These are phyloP conservation scores for Steromphala cineraria DNA, from an alignment of 2,888 invertebrate species.

Conservation along the genomic window DNA sequence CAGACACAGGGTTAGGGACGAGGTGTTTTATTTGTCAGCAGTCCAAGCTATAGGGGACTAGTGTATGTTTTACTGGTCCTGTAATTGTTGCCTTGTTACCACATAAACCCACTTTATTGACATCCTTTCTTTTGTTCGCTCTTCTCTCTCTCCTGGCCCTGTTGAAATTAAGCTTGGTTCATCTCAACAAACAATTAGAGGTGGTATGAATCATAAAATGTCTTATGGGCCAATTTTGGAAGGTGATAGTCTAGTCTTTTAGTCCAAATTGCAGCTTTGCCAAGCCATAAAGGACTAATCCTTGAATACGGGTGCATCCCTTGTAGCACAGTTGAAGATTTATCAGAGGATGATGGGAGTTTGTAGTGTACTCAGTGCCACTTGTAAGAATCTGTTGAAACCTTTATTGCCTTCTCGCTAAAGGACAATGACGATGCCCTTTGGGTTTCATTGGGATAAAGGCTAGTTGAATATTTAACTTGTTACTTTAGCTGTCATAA, in stretches of 20 bases:
- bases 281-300: slow-evolving; percentile 10
- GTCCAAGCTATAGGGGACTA: not conserved
- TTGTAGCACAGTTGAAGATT: not conserved
- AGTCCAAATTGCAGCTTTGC: slow-evolving; percentile 4
- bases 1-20: not conserved
- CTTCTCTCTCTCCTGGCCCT: not conserved
- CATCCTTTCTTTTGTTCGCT: slow-evolving; percentile 9
- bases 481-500: too few species aligned
- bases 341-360: not conserved
- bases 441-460: too few species aligned
- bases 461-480: too few species aligned
- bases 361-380: too few species aligned
- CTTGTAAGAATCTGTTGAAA: too few species aligned
- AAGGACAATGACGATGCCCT: too few species aligned
- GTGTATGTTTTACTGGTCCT: not conserved
- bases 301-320: not conserved
- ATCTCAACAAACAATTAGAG: not conserved
- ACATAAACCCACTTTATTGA: slow-evolving; percentile 9
- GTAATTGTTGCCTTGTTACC: not conserved
- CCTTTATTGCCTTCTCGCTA: too few species aligned
- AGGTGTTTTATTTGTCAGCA: slow-evolving; percentile 11
- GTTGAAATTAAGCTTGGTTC: not conserved
- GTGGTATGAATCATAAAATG: slow-evolving; percentile 3
- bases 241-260: slow-evolving; percentile 7
- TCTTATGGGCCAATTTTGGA: slow-evolving; percentile 3